These are phyloP conservation scores for Eurystomus gularis DNA, from an alignment of 2,113 vertebrate species.

Conservation along the genomic window DNA sequence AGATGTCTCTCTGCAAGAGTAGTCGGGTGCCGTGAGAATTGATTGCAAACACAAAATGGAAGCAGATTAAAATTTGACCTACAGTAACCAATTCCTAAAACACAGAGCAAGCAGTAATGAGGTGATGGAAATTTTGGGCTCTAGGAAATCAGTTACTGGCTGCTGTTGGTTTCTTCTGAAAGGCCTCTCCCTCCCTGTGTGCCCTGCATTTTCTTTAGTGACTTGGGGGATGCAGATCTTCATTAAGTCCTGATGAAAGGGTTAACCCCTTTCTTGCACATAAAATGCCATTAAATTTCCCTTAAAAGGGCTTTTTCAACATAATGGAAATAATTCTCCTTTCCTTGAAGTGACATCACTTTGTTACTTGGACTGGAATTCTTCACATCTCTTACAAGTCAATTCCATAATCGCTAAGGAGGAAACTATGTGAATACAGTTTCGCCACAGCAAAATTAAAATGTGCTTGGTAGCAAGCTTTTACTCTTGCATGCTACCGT, in stretches of 20 bases:
- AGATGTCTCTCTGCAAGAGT: constrained; percentile 15
- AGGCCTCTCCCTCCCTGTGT: neutral
- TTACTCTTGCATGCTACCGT: neutral
- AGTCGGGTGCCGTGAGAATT: neutral
- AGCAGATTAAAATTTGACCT: constrained; percentile 12
- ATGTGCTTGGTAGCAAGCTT: neutral
- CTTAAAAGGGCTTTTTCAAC: neutral
- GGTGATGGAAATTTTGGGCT: neutral
- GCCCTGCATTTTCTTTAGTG: neutral
- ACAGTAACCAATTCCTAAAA: neutral
- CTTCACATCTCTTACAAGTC: neutral
- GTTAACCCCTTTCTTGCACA: neutral
- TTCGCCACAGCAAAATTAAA: constrained; percentile 17
- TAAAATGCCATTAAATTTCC: neutral
- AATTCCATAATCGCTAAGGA: neutral
- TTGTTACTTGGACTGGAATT: neutral
- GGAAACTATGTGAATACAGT: neutral
- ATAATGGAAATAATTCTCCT: neutral
- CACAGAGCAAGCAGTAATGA: neutral
- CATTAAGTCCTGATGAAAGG: neutral
- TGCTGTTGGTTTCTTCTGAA: neutral
- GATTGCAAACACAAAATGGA: constrained; percentile 9
- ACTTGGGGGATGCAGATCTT: neutral
- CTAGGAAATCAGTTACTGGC: neutral
- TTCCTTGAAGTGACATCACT: neutral